These are phyloP conservation scores for Campylomormyrus numenius DNA, from an alignment of 2,113 vertebrate genomes.

Conservation along the genomic window DNA sequence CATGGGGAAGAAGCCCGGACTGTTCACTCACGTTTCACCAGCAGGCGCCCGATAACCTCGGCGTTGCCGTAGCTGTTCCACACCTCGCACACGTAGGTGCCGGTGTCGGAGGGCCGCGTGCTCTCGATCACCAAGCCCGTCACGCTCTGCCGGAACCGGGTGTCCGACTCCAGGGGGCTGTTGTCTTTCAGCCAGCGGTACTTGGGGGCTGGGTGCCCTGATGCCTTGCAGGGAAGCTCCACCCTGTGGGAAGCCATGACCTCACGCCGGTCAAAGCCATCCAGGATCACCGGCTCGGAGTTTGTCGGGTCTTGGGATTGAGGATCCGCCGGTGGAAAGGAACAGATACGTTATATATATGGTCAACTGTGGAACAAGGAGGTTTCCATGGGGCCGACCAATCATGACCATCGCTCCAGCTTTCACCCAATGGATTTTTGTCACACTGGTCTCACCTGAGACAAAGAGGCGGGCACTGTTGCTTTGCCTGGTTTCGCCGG, in stretches of 20 bases:
- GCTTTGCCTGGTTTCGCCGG: slow-evolving; percentile 92
- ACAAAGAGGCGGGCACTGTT: slow-evolving; percentile 96
- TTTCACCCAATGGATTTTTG: not conserved
- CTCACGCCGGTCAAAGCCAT: slow-evolving; percentile 89
- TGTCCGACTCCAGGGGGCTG: slow-evolving; percentile 88
- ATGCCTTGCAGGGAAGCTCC: slow-evolving; percentile 94
- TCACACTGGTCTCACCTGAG: slow-evolving; percentile 70
- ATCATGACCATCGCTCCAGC: not conserved
- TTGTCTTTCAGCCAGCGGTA: slow-evolving; percentile 98
- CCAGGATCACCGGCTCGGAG: slow-evolving; percentile 88
- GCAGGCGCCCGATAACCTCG: slow-evolving; percentile 80
- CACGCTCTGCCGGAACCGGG: slow-evolving; percentile 81
- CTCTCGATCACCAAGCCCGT: slow-evolving; percentile 86
- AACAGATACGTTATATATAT: not conserved
- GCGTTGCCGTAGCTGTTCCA: slow-evolving; percentile 97
- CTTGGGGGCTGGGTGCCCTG: slow-evolving; percentile 86
- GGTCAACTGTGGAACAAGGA: not conserved
- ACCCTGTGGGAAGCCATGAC: slow-evolving; percentile 88
- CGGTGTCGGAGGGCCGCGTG: slow-evolving; percentile 76
- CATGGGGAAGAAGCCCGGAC: not conserved
- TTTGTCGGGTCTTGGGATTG: slow-evolving; percentile 77
- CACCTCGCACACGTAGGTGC: slow-evolving; percentile 92
- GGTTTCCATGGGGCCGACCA: not conserved
- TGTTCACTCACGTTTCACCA: slow-evolving; percentile 86
- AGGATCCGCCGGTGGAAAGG: slow-evolving; percentile 15